Conservation (phyloP, 1,140 invertebrate genomes). For the Fopius arisanus region DNA sequence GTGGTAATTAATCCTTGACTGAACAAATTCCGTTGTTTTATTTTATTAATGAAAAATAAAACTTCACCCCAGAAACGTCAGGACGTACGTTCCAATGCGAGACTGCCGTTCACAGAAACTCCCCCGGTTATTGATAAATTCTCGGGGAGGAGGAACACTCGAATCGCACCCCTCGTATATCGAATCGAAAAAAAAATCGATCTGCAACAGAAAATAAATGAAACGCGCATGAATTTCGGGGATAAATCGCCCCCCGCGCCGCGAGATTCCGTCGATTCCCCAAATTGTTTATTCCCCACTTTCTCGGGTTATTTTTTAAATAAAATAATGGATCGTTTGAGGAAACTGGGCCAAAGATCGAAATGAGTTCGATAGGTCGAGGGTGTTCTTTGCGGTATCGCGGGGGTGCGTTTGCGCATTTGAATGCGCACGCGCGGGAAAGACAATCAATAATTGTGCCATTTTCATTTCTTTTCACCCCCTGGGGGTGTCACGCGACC, state of each 20-base stretch:
- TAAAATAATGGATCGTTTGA: neutral
- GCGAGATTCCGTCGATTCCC: too few relatives aligned
- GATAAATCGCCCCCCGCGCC: too few relatives aligned
- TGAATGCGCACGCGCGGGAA: slow-evolving; percentile 40
- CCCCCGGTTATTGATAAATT: slow-evolving; percentile 62
- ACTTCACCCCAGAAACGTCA: neutral
- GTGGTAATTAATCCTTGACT: neutral
- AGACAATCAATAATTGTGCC: slow-evolving; percentile 51
- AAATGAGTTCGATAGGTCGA: slow-evolving; percentile 12
- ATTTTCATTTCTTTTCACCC: slow-evolving; percentile 34
- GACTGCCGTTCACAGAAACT: slow-evolving; percentile 11
- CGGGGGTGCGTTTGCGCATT: neutral
- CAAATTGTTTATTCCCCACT: neutral
- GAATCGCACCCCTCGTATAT: neutral
- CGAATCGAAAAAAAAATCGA: neutral
- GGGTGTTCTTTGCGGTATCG: too few relatives aligned
- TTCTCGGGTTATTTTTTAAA: neutral
- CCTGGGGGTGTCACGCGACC: neutral
- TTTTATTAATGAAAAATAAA: neutral
- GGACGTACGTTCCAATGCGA: neutral
- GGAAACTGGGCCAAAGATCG: neutral
- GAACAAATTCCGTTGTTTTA: neutral
- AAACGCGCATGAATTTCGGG: too few relatives aligned
- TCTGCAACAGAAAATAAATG: too few relatives aligned
- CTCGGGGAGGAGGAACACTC: slow-evolving; percentile 39